Evolutionary conservation across 2,113 vertebrate genomes (phyloP).

Genomic region (Indicator maculatus): DNA sequence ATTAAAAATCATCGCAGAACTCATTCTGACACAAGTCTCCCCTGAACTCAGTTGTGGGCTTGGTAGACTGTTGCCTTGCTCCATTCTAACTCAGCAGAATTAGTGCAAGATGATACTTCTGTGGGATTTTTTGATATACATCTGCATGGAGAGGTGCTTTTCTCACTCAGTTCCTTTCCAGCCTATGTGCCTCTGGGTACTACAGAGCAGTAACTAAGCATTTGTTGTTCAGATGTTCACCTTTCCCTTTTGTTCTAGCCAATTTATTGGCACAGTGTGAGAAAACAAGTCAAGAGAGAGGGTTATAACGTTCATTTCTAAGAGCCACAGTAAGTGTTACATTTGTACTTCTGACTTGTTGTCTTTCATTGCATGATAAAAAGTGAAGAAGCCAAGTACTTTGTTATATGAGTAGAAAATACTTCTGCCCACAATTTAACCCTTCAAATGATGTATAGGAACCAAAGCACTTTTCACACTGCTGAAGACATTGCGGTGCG

Average conservation of each 20-base stretch:
- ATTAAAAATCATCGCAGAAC: neutral
- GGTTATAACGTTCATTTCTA: constrained; percentile 44
- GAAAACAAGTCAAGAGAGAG: constrained; percentile 56
- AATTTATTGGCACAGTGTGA: constrained; percentile 56
- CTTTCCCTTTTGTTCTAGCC: constrained; percentile 57
- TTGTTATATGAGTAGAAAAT: constrained; percentile 52
- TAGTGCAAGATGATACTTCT: neutral
- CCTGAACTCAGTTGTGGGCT: neutral
- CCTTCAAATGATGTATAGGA: constrained; percentile 27
- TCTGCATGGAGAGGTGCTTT: neutral
- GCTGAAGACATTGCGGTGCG: neutral
- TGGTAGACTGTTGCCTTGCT: neutral
- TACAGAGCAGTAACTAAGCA: constrained; percentile 47
- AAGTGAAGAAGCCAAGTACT: constrained; percentile 65
- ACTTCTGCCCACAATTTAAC: constrained; percentile 63
- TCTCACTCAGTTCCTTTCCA: neutral
- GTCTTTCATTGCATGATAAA: constrained; percentile 62
- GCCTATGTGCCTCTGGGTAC: neutral
- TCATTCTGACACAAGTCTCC: neutral
- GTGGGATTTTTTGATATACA: neutral
- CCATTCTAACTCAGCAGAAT: neutral
- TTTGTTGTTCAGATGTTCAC: constrained; percentile 53
- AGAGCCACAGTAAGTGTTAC: constrained; percentile 31
- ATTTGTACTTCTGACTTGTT: constrained; percentile 66
- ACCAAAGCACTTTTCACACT: constrained; percentile 34